Percentiles rank a stretch among this genome's conserved stretches.
phyloP scores from a whole-genome alignment of 2,888 invertebrate species.

The Drosophila ezoana region DNA sequence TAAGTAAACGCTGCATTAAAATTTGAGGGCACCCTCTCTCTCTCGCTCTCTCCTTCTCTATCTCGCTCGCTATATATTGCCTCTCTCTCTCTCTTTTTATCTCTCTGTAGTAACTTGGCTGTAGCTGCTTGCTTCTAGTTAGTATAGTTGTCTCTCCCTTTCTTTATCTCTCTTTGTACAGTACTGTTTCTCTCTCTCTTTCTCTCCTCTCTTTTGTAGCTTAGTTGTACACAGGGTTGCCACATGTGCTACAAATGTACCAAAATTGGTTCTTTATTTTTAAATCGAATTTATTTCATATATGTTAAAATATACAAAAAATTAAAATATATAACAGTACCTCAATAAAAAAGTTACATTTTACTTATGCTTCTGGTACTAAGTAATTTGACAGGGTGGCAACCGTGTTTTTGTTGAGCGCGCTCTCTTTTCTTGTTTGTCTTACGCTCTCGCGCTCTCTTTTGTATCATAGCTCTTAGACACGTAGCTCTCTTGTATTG shows the following conservation, averaged over 20 bases:
- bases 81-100: conserved; percentile 12
- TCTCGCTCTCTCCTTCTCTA: conserved; percentile 25
- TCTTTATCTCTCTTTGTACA: conserved; percentile 9
- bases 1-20: conserved; percentile 59
- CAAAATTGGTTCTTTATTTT: not conserved
- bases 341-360: too few relatives aligned
- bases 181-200: conserved; percentile 1
- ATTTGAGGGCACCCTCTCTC: conserved; percentile 8
- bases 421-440: not conserved
- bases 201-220: conserved; percentile 7
- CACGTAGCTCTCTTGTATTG: conserved; percentile 18
- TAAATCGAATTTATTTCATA: too few relatives aligned
- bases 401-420: not conserved
- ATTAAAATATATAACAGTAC: too few relatives aligned
- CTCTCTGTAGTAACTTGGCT: conserved; percentile 26
- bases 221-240: not conserved
- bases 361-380: not conserved
- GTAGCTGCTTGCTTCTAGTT: conserved; percentile 24
- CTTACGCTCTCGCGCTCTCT: conserved; percentile 1
- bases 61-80: conserved; percentile 21
- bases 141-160: conserved; percentile 19
- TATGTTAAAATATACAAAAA: too few relatives aligned
- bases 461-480: conserved; percentile 18
- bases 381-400: not conserved
- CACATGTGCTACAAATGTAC: not conserved